These are phyloP conservation scores for Drosophila orena DNA, from an alignment of 1,140 invertebrate genomes.

Conservation along the genomic window DNA sequence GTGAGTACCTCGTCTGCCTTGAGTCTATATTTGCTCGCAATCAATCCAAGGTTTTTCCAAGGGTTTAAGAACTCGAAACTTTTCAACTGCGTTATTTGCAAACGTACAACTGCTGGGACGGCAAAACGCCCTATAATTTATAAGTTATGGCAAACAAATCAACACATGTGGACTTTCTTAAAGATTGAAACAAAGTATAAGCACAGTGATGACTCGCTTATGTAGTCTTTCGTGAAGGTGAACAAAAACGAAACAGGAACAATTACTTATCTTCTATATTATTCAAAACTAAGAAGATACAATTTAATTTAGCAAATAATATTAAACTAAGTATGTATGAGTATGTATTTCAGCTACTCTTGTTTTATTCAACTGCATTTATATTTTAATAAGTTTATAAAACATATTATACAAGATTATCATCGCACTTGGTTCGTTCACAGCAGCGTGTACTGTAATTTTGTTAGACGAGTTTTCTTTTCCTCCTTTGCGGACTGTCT, in stretches of 20 bases:
- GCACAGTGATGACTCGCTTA: background rate
- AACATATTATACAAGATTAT: background rate
- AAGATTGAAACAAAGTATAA: conserved; percentile 13
- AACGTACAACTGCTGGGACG: conserved; percentile 7
- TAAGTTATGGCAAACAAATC: conserved; percentile 65
- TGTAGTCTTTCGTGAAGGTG: too few species aligned
- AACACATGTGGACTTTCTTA: conserved; percentile 3
- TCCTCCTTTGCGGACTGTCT: conserved; percentile 18
- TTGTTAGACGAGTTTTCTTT: conserved; percentile 26
- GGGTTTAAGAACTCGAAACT: conserved; percentile 35
- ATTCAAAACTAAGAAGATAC: too few species aligned
- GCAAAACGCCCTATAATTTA: conserved; percentile 57
- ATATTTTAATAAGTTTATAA: too few species aligned
- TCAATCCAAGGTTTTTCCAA: conserved; percentile 59
- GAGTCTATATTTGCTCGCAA: conserved; percentile 63
- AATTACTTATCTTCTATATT: too few species aligned
- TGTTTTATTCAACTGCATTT: too few species aligned
- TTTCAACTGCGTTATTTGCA: conserved; percentile 29
- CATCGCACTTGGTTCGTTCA: background rate
- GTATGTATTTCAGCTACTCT: too few species aligned
- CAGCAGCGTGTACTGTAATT: conserved; percentile 2
- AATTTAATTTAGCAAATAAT: too few species aligned
- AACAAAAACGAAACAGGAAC: too few species aligned
- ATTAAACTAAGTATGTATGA: too few species aligned
- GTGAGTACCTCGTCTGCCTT: conserved; percentile 55